Evolutionary conservation across 2,113 vertebrate species (phyloP), one percentile per base, ranked within the genome.

Genomic region (Engraulis encrasicolus): DNA sequence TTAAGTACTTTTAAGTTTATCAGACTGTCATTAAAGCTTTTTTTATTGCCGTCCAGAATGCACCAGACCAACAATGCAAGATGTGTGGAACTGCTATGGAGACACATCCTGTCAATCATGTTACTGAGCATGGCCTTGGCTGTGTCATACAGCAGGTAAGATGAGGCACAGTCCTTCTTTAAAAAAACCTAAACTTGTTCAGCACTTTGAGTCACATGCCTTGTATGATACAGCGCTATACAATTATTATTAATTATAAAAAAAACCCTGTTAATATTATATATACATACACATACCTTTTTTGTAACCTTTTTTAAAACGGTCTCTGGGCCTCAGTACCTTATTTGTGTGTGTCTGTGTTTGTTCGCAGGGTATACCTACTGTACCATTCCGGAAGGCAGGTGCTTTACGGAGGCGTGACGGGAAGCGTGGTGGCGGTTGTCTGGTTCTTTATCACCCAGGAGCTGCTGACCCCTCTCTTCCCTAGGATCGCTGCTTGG

Each of bases 1-100:
- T n/a, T n/a, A n/a, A n/a, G n/a, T n/a, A n/a, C n/a, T n/a, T n/a
- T n/a, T n/a, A n/a, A n/a, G n/a, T n/a, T n/a, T n/a, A n/a, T n/a
- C n/a, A n/a, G n/a, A n/a, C n/a, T n/a, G n/a, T n/a, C n/a, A n/a
- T n/a, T n/a, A n/a, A 14, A 4, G 3, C 11, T 45, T 40, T 45
- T 78, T 0, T 34, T 31, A 48, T 40, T 81, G 20, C 1, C 81
- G 82, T 23, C 48, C 74, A 99, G 98, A 96, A 99, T 99, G 98
- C 98, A 99, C 94, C 98, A 99, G 92, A 99, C 98, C 81, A 99
- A 99, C 96, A 99, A 99, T 23, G 98, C 98, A 80, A 96, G 97
- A 85, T 99, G 98, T 94, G 95, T 99, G 94, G 98, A 99, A 92
- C 91, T 99, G 92, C 95, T 99, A 79, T 99, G 98, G 98, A 96